Evolutionary conservation across 1,140 invertebrate genomes (phyloP), one percentile per base, ranked within the genome.

Genomic region (Dendrolimus kikuchii): DNA sequence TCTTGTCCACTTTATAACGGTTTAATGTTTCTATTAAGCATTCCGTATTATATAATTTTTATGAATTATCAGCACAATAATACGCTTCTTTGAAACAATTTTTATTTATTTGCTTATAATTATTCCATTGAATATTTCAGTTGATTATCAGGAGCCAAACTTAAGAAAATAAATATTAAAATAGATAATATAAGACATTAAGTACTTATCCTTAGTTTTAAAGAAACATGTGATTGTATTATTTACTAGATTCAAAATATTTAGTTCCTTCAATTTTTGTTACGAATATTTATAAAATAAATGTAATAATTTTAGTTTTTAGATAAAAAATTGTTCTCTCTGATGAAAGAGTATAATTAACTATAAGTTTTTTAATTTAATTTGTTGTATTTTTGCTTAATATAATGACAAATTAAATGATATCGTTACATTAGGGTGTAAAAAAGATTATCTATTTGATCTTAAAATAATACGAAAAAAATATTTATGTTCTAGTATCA

Each of bases 371-470:
- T 78, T 65, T 84, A 82, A 78, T 81, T 83, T 82, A 72, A 82
- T 86, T 86, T 84, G 82, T 86, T 84, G 79, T 86, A 84, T 76
- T 81, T 58, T 82, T 77, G 63, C 69, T 73, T 82, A 86, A 81
- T 81, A 81, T 51, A 55, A 82, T 82, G 81, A 85, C 82, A 84
- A 83, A 86, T 77, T 82, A 83, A 81, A 82, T 80, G 71, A 83
- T 83, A 84, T 84, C 81, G 82, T 84, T 84, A 86, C 73, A 77
- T 81, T 86, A 86, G 83, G 74, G 63, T 86, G 81, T 86, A 86
- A 86, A 84, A 84, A 84, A 84, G 83, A 86, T 86, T 84, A 84
- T 86, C 83, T 86, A 86, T 86, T 86, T 86, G 77, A 82, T 84
- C 79, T 80, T 83, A 81, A 78, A 79, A 77, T 82, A 83, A 84